Base-by-base conservation (phyloP, 2,888 invertebrate genomes). In the Agriopis leucophaearia region DNA sequence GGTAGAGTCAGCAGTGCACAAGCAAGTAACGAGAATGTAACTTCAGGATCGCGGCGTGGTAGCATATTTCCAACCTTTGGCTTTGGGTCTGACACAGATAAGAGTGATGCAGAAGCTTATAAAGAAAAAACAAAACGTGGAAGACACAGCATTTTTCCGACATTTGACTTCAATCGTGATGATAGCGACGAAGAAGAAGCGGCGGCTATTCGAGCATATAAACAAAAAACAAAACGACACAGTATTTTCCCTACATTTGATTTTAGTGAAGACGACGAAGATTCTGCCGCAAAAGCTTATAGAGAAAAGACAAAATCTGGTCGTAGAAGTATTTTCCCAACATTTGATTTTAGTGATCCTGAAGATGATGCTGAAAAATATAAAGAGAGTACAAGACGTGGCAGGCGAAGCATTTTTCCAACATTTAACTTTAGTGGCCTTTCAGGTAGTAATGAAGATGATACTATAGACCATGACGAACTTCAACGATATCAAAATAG, bases 241-340 rank as follows among this genome's bases (percentile, higher is more conserved):
- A 92, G 92, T 70, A 91, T 92, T 73, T 92, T 92, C 51, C 92
- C 91, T 13, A 81, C 82, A 45, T 92, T 91, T 54, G 91, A 93
- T 73, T 92, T 92, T 73, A 88, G 89, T 35, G 91, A 92, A 81
- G 91, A 92, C 60, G 92, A 92, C 61, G 92, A 92, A 78, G 91
- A 92, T 70, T 74, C 78, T 27, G 83, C 84, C 47, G 80, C 88
- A 13, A 89, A 78, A 77, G 86, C 84, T 38, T 91, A 91, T 60
- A 88, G 81, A 82, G 90, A 91, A 63, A 88, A 82, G 67, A 90
- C 91, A 0, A 89, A 76, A 79, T 81, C 85, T n/a, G 90, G 90
- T 2, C 82, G 92, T 57, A 86, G 84, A 42, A 92, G 92, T 64
- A 91, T 92, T 71, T 92, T 92, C 69, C 92, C 92, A 15, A 86